Evolutionary conservation across 2,888 invertebrate genomes (phyloP), one percentile per base, ranked within the genome.

Genomic region (Zeuzera pyrina): DNA sequence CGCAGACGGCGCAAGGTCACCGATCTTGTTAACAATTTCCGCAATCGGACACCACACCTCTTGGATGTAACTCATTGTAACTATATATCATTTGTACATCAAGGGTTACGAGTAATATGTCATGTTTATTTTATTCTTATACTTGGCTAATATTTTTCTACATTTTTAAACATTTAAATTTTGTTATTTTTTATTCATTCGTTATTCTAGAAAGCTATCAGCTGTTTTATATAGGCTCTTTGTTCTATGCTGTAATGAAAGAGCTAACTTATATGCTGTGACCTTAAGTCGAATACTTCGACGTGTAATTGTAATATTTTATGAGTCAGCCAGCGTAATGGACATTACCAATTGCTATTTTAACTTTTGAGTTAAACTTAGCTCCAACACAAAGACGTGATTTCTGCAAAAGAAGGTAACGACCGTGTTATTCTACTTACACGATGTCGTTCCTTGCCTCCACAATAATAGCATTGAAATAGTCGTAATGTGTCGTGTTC

Each of bases 1-100:
- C 59, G 46, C 64, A 56, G 46, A 33, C 41, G 45, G 35, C 37
- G 44, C 67, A 71, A 73, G 74, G 73, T 59, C 61, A 53, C 48
- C 51, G 55, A 52, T 63, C 64, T 61, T 57, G 53, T 55, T 52
- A 55, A 54, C 50, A 48, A 57, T 67, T 70, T 77, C 76, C 71
- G 73, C 60, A 66, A 73, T 51, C 43, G 34, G 55, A 73, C 48
- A 60, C 63, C 47, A 33, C 23, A 37, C 32, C 22, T 16, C 11
- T 19, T 12, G 26, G 30, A 26, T 35, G 31, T 12, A 33, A 6
- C 29, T 27, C 33, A 23, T 23, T 7, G n/a, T 3, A n/a, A 49
- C 41, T 38, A 42, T 52, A 50, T 52, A 50, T 52, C 50, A 56
- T 58, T 46, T 47, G n/a, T n/a, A n/a, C n/a, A n/a, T 22, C 11